phyloP scores from a whole-genome alignment of 2,113 vertebrate genomes.

The Clarias gariepinus region DNA sequence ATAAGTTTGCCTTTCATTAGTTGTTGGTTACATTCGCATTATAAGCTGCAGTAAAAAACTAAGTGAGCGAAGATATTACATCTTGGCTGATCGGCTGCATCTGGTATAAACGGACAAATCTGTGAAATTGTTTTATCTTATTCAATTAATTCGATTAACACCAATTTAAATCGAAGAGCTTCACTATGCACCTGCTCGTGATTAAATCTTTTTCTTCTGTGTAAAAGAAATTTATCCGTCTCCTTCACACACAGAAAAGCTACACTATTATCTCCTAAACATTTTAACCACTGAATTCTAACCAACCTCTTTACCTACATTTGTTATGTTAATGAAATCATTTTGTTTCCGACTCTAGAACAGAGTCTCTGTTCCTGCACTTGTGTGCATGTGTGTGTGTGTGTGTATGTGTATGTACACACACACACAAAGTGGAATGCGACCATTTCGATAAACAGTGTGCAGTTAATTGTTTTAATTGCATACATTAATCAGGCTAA shows the following conservation, averaged over 20 bases:
- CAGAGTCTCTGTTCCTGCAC: constrained; percentile 62
- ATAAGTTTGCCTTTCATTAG: neutral
- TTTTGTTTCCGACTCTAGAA: constrained; percentile 55
- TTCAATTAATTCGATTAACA: neutral
- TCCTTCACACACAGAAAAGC: constrained; percentile 48
- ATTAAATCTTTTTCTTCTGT: neutral
- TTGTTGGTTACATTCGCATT: neutral
- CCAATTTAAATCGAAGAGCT: neutral
- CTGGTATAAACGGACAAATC: neutral
- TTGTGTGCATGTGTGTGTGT: neutral
- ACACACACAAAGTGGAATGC: neutral
- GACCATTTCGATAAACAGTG: constrained; percentile 55
- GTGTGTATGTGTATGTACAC: constrained; percentile 18
- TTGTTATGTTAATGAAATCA: constrained; percentile 77
- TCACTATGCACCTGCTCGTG: neutral
- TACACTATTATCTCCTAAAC: constrained; percentile 57
- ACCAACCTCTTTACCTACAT: constrained; percentile 76
- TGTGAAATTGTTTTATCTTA: too few relatives aligned
- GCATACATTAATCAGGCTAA: constrained; percentile 63
- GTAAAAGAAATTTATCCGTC: constrained; percentile 39
- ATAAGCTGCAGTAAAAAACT: neutral
- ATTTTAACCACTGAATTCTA: constrained; percentile 67
- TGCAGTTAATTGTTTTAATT: constrained; percentile 66
- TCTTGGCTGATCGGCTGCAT: too few relatives aligned
- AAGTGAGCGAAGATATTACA: neutral